Base-by-base conservation (phyloP, 2,888 invertebrate species). In the Herminia tarsipennalis region DNA sequence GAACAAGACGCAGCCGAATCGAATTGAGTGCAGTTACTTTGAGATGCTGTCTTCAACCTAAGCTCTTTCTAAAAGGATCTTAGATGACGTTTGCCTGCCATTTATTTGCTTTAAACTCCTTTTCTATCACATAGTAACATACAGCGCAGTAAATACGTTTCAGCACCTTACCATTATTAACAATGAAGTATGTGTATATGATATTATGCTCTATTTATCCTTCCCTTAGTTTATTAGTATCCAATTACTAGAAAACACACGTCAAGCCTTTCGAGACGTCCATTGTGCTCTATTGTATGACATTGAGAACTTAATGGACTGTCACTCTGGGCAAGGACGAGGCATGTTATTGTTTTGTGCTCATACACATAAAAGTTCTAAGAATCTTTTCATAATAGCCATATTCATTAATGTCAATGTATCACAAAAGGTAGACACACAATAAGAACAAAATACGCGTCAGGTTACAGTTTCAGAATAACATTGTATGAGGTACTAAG, bases 271-370 rank as follows among this genome's bases (percentile, higher is more conserved):
- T 73, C 58, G 74, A 62, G 72, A 68, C 67, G 59, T 60, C 80
- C 72, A 78, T 85, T 86, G 83, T 87, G 62, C 64, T 58, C 75
- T 54, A 73, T 78, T 81, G 63, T 80, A 78, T 77, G 86, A 83
- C 77, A 84, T 75, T 82, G 86, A 88, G 83, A 81, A 76, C 81
- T 77, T 90, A 90, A 90, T 90, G 89, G 89, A 86, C 77, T 71
- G 76, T 73, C 81, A 75, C 63, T 66, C 70, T 73, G 38, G 39
- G 56, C 35, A 38, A 9, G 29, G 16, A 24, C 35, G 25, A 33
- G 24, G 33, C 27, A 27, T 36, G 62, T 68, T 62, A 63, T 56
- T 65, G 61, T 69, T 64, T 54, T 50, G 45, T 48, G 42, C 36
- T 38, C 53, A 38, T 36, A 21, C 39, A 24, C 34, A 34, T 29